Evolutionary conservation across 1,140 invertebrate genomes (phyloP), one percentile per base, ranked within the genome.

Genomic region (Archivesica marissinica): DNA sequence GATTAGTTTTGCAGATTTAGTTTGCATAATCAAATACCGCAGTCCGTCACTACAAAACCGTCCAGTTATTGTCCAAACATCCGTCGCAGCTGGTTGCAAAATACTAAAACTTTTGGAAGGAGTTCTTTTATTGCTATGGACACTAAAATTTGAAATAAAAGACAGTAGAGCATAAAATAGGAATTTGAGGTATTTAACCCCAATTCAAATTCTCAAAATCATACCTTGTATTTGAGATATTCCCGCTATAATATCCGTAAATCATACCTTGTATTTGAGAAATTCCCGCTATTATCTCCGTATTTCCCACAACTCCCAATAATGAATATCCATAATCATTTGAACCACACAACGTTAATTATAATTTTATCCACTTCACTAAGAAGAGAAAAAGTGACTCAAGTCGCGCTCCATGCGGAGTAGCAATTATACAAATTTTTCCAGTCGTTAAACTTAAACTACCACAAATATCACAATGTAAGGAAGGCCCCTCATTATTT

Each of bases 401-500:
- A 76, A 52, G 47, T 33, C 47, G 25, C 23, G 25, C 41, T 35
- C 30, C 47, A 39, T 76, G 59, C 38, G 9, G 38, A 76, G 74
- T 54, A 54, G 28, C 74, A 76, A 76, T 76, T 76, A 76, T n/a
- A n/a, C n/a, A 76, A 76, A 76, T 76, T 52, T 76, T 76, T 76
- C 74, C 74, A 76, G 74, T 76, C 20, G 74, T 54, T 76, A 54
- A 39, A 56, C 52, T 76, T 35, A 59, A 54, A 54, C 59, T 30
- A 54, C 35, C 3, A 52, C 50, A 50, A 30, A 47, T 50, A 74
- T 44, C 9, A 50, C 28, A 74, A 50, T 23, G 9, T 74, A 74
- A n/a, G 13, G 7, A 28, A 15, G 35, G 25, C 28, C 50, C 30
- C 28, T 74, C 68, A 72, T 47, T 50, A 72, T 44, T 30, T 50